Evolutionary conservation across 2,888 invertebrate genomes (phyloP).

Genomic region (Nyleta sp.): DNA sequence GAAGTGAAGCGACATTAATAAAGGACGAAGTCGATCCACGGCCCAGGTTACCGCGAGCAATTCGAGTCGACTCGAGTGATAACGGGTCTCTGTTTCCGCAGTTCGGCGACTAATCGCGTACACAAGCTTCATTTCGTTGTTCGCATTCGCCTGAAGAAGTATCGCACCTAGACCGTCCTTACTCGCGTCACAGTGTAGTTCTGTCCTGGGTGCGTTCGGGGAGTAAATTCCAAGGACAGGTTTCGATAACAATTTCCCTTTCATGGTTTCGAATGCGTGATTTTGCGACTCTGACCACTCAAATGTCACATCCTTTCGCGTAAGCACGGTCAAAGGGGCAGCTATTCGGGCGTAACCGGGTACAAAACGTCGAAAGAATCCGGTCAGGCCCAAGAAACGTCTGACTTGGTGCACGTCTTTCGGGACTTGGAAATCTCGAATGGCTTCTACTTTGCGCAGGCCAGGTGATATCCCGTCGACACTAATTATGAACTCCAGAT

Average conservation of each 20-base stretch:
- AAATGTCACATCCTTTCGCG: not conserved
- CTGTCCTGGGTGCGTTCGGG: not conserved
- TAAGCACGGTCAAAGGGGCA: not conserved
- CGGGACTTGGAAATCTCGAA: not conserved
- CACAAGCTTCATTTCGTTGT: not conserved
- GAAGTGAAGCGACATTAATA: slow-evolving; percentile 1
- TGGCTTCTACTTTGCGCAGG: not conserved
- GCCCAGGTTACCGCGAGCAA: not conserved
- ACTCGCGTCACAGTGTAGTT: not conserved
- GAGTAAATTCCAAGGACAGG: not conserved
- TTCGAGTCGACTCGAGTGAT: not conserved
- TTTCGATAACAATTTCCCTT: not conserved
- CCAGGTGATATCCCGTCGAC: not conserved
- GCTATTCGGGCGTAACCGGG: not conserved
- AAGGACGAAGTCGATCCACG: not conserved
- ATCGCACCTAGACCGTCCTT: not conserved
- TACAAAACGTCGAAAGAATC: slow-evolving; percentile 12
- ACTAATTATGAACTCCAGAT: not conserved
- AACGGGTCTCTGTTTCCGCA: not conserved
- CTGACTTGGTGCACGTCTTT: not conserved
- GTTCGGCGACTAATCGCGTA: not conserved
- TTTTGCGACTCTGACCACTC: not conserved
- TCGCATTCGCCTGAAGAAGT: not conserved
- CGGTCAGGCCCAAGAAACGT: not conserved
- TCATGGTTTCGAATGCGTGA: not conserved